Percentiles rank a stretch among this genome's conserved stretches.
Conservation (phyloP, 2,797 vertebrate genomes). For the Podarcis siculus region DNA sequence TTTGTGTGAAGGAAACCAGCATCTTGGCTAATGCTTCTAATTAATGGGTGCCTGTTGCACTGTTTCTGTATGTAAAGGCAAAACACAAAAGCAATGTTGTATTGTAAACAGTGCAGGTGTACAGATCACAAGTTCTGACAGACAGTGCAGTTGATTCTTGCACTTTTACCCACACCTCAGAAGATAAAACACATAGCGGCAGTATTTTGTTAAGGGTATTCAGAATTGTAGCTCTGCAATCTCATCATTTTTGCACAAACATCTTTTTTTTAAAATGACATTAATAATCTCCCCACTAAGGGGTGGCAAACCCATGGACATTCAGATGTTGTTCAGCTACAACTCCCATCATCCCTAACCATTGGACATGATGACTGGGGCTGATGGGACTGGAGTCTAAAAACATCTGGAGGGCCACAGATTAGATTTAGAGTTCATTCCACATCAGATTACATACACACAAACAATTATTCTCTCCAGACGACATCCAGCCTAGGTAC, state of each 20-base stretch:
- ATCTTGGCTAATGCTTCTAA: not conserved
- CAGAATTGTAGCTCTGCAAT: not conserved
- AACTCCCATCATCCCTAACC: too few relatives aligned
- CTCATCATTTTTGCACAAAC: not conserved
- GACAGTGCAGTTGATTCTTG: not conserved
- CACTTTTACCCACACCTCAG: not conserved
- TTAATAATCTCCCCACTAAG: too few relatives aligned
- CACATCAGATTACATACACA: not conserved
- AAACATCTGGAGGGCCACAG: too few relatives aligned
- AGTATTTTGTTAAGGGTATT: too few relatives aligned
- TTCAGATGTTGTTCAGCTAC: too few relatives aligned
- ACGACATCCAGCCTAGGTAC: not conserved
- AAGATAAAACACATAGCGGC: not conserved
- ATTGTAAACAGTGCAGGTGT: not conserved
- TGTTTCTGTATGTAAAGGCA: slow-evolving; percentile 1
- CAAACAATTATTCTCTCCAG: not conserved
- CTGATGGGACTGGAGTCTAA: too few relatives aligned
- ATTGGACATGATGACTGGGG: too few relatives aligned
- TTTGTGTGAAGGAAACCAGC: slow-evolving; percentile 7
- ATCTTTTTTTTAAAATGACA: not conserved
- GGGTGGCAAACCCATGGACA: too few relatives aligned
- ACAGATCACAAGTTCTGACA: not conserved
- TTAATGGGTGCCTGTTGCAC: not conserved
- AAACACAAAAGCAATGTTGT: not conserved
- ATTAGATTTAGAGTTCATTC: not conserved